Conservation (phyloP, 2,888 invertebrate species). For the Trissoscelio sp. region DNA sequence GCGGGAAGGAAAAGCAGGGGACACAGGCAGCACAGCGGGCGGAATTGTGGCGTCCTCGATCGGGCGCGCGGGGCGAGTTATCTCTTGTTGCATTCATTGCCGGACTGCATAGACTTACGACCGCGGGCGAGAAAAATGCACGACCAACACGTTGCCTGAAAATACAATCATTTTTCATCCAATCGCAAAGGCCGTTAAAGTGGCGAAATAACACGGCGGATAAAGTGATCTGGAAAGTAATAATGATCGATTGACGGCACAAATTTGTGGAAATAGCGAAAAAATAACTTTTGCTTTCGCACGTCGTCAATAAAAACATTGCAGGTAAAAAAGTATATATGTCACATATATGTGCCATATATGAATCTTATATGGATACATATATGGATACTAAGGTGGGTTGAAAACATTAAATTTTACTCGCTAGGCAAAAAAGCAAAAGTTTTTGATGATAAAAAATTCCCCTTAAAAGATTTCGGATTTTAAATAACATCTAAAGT, state of each 20-base stretch:
- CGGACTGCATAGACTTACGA: conserved; percentile 39
- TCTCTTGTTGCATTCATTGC: conserved; percentile 47
- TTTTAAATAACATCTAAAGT: no score
- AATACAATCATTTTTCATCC: conserved; percentile 27
- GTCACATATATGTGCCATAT: no score
- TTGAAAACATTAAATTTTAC: no score
- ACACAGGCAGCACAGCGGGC: conserved; percentile 13
- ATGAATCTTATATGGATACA: no score
- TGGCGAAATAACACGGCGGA: conserved; percentile 14
- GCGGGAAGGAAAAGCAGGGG: background rate
- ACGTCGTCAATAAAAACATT: conserved; percentile 4
- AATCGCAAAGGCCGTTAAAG: conserved; percentile 15
- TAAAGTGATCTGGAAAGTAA: conserved; percentile 21
- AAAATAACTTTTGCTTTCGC: conserved; percentile 17
- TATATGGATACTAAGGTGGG: no score
- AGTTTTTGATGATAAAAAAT: no score
- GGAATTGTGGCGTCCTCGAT: conserved; percentile 45
- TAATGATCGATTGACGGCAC: conserved; percentile 11
- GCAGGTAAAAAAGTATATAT: no score
- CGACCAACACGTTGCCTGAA: conserved; percentile 4
- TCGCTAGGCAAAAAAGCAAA: no score
- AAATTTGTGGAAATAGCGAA: background rate
- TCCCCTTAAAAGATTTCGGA: no score
- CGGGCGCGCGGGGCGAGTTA: conserved; percentile 23
- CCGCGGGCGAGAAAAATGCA: conserved; percentile 15